These are phyloP conservation scores for Peribatodes rhomboidaria DNA, from an alignment of 2,888 invertebrate species.

Conservation along the genomic window DNA sequence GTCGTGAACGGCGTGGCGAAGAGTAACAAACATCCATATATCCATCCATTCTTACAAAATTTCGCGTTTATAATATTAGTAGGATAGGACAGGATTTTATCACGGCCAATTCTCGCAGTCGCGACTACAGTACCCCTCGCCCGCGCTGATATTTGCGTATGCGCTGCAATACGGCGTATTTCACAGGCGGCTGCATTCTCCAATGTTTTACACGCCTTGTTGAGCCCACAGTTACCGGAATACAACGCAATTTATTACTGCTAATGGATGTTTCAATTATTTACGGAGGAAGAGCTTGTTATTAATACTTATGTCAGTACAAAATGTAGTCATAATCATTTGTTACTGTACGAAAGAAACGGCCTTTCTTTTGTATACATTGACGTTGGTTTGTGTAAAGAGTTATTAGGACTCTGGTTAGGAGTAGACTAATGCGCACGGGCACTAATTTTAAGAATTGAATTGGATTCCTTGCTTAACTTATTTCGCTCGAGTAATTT, in stretches of 20 bases:
- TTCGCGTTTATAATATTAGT: too few species aligned
- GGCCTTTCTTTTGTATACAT: neutral
- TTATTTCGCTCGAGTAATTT: too few species aligned
- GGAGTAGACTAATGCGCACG: too few species aligned
- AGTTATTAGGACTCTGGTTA: too few species aligned
- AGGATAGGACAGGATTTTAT: too few species aligned
- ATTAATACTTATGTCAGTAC: neutral
- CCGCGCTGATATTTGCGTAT: constrained; percentile 10
- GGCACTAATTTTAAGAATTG: too few species aligned
- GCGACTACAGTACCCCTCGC: neutral
- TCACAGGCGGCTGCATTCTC: constrained; percentile 18
- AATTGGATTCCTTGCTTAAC: too few species aligned
- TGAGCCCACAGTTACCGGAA: constrained; percentile 14
- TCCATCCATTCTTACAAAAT: too few species aligned
- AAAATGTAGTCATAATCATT: neutral
- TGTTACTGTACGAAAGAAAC: neutral
- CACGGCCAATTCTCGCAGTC: constrained; percentile 3
- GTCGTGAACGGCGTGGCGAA: too few species aligned
- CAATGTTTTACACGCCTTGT: constrained; percentile 9
- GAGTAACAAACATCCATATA: too few species aligned
- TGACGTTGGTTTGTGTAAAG: neutral
- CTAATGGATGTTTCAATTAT: constrained; percentile 31
- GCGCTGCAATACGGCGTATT: constrained; percentile 12
- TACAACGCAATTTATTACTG: constrained; percentile 32
- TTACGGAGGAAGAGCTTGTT: constrained; percentile 4